Evolutionary conservation across 2,797 vertebrate genomes (phyloP), one percentile per base, ranked within the genome.

Genomic region (Discoglossus pictus): DNA sequence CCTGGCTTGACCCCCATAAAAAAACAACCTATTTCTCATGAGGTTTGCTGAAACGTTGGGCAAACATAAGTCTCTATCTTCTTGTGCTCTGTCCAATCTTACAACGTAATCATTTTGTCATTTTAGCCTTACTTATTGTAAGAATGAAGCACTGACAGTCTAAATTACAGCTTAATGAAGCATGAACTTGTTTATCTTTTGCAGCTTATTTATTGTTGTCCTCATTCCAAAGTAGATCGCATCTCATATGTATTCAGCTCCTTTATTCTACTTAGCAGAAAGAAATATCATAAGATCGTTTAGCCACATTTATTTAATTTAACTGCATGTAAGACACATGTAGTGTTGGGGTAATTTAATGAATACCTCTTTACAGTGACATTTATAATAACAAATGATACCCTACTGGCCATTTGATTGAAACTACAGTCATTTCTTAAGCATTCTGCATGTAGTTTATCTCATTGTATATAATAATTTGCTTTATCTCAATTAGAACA

Each of bases 121-220:
- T 46, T 55, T 25, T 55, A 55, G 27, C 43, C 31, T 24, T 55
- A 18, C 42, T 23, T 65, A 18, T 43, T 25, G 23, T 65, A 10
- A 46, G 48, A 55, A 55, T 46, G 42, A 47, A 36, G 51, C 39
- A 15, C 51, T 25, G 52, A n/a, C 40, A 46, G 40, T 55, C 27
- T 55, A 46, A 54, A 65, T 55, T 65, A 65, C 40, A 65, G 10
- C 27, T 24, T 65, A 65, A 65, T 55, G 62, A 65, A 55, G 62
- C 62, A 12, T 47, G 53, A 47, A 55, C 50, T 55, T 31, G 11
- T 65, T 55, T 65, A 55, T 65, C 51, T 42, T 47, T 21, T 46
- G 27, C 36, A 36, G 51, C 21, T 7, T 47, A 38, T 65, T 65
- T 61, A 61, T 44, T 34, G 18, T n/a, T n/a, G n/a, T n/a, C n/a